Percentiles rank a stretch among this genome's conserved stretches.
These are phyloP conservation scores for Hydriomena furcata DNA, from an alignment of 2,888 invertebrate species.

Conservation along the genomic window DNA sequence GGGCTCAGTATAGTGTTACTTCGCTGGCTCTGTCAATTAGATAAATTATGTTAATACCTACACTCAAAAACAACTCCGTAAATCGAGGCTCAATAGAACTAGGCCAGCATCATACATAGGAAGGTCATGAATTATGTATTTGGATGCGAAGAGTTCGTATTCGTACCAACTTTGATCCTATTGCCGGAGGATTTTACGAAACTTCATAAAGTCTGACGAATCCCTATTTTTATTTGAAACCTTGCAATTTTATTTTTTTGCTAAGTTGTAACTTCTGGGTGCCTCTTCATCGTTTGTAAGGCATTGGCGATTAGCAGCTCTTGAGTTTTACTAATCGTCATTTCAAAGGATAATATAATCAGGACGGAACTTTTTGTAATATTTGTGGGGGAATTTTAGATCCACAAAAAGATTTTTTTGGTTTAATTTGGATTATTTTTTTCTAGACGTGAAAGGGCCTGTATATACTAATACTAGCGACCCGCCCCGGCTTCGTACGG, in stretches of 20 bases:
- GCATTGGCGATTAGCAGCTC: neutral
- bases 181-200: neutral
- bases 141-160: conserved; percentile 9
- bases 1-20: too few relatives aligned
- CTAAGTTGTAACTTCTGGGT: neutral
- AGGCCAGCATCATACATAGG: conserved; percentile 7
- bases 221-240: conserved; percentile 5
- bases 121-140: conserved; percentile 31
- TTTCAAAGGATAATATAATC: neutral
- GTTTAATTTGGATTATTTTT: too few relatives aligned
- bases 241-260: conserved; percentile 3
- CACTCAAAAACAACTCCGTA: neutral
- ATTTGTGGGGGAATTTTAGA: too few relatives aligned
- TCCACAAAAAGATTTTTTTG: too few relatives aligned
- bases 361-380: too few relatives aligned
- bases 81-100: conserved; percentile 7
- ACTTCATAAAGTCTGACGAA: neutral
- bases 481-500: too few relatives aligned
- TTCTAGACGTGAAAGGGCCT: too few relatives aligned
- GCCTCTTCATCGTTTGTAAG: neutral
- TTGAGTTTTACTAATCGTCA: neutral
- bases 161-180: conserved; percentile 23
- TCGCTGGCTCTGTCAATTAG: too few relatives aligned
- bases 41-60: too few relatives aligned
- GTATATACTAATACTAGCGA: too few relatives aligned